A percentile compares a stretch with the other conserved stretches of the same genome.
Evolutionary conservation across 2,113 vertebrate genomes (phyloP).

Genomic region (Chinchilla lanigera): DNA sequence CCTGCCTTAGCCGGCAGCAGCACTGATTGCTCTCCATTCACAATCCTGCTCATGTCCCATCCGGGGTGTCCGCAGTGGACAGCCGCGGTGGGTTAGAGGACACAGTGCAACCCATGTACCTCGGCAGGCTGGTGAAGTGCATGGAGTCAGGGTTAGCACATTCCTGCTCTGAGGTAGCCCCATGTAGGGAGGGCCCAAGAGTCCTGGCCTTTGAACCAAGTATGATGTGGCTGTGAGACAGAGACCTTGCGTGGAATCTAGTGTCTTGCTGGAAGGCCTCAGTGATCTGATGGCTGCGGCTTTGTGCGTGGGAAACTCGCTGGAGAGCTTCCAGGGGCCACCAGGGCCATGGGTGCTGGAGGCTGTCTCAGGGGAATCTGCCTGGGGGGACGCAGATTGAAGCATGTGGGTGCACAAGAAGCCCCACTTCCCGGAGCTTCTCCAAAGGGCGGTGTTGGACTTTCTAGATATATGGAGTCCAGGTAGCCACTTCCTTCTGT

Average conservation of each 20-base stretch:
- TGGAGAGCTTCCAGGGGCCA: not conserved
- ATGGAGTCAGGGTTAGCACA: not conserved
- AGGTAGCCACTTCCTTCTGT: not conserved
- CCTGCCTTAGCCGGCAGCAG: not conserved
- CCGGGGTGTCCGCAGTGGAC: not conserved
- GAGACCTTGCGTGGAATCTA: not conserved
- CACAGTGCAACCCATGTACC: rapidly evolving
- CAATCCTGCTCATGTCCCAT: not conserved
- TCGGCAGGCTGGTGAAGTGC: not conserved
- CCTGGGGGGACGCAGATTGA: not conserved
- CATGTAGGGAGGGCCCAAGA: not conserved
- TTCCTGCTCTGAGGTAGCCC: not conserved
- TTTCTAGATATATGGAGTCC: too few species aligned
- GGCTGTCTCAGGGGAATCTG: not conserved
- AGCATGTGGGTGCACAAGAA: not conserved
- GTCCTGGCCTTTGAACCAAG: not conserved
- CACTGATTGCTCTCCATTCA: not conserved
- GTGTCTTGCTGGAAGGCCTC: not conserved
- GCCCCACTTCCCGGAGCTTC: not conserved
- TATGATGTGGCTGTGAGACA: not conserved
- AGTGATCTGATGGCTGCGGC: not conserved
- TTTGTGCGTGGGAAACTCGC: rapidly evolving
- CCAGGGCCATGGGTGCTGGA: not conserved
- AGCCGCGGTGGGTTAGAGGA: not conserved
- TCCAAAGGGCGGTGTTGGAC: not conserved